These are phyloP conservation scores for Sebastes schlegelii DNA, from an alignment of 2,113 vertebrate genomes.

Conservation along the genomic window DNA sequence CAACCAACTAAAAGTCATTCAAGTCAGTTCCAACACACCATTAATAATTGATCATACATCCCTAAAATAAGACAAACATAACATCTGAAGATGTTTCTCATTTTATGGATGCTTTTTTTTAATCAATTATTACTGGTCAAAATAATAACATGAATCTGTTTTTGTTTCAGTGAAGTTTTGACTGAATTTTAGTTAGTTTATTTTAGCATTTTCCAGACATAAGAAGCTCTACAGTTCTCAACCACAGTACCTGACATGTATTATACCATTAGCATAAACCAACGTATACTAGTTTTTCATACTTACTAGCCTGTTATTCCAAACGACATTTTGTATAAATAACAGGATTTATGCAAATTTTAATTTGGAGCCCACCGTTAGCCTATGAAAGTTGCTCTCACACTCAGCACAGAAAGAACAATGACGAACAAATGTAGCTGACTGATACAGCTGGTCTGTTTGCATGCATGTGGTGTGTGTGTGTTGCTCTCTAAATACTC, in stretches of 20 bases:
- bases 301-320: neutral
- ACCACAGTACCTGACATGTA: neutral
- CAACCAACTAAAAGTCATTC: neutral
- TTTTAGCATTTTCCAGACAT: neutral
- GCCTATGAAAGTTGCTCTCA: neutral
- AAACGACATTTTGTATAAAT: slow-evolving; percentile 35
- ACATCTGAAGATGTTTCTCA: neutral
- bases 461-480: neutral
- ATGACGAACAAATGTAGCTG: neutral
- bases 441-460: neutral
- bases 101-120: neutral
- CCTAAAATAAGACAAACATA: neutral
- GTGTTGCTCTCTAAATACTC: neutral
- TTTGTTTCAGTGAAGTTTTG: neutral
- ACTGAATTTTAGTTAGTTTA: neutral
- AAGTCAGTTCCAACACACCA: neutral
- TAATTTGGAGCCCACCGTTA: slow-evolving; percentile 3
- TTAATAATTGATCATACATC: neutral
- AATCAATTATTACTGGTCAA: neutral
- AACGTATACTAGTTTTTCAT: neutral
- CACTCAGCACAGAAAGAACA: slow-evolving; percentile 16
- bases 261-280: neutral
- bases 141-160: neutral
- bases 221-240: neutral
- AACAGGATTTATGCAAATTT: slow-evolving; percentile 38